phyloP scores from a whole-genome alignment of 2,888 invertebrate genomes.

The Coenonympha glycerion region DNA sequence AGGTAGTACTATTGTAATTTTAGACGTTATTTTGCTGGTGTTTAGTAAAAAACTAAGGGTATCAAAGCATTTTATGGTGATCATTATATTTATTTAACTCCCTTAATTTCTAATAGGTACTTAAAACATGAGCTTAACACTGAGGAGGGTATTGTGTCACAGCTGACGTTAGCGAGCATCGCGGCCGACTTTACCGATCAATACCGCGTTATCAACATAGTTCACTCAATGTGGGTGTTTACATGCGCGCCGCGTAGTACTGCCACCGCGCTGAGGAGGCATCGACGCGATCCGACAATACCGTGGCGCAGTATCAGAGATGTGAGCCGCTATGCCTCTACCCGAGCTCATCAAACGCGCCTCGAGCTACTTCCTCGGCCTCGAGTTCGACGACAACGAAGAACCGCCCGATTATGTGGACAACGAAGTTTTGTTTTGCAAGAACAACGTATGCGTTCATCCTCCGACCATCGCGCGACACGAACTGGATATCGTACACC shows the following conservation, averaged over 20 bases:
- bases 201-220: constrained; percentile 67
- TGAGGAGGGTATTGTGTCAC: constrained; percentile 21
- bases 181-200: constrained; percentile 56
- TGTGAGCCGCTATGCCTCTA: constrained; percentile 81
- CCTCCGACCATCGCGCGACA: constrained; percentile 90
- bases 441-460: constrained; percentile 98
- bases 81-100: too few relatives aligned
- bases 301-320: constrained; percentile 38
- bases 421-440: constrained; percentile 91
- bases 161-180: constrained; percentile 32
- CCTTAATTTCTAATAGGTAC: constrained; percentile 10
- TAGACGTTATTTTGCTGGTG: too few relatives aligned
- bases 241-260: constrained; percentile 71
- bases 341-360: constrained; percentile 85
- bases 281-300: constrained; percentile 52
- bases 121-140: constrained; percentile 9
- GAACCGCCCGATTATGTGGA: constrained; percentile 82
- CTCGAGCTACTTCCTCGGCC: constrained; percentile 85
- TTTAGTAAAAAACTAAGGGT: too few relatives aligned
- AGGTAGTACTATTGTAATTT: too few relatives aligned
- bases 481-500: constrained; percentile 89
- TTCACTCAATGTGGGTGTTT: constrained; percentile 59
- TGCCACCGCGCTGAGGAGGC: constrained; percentile 55
- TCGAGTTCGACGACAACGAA: constrained; percentile 78
- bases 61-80: too few relatives aligned